These are phyloP conservation scores for Planiliza haematocheilus DNA, from an alignment of 2,113 vertebrate species.

Conservation along the genomic window DNA sequence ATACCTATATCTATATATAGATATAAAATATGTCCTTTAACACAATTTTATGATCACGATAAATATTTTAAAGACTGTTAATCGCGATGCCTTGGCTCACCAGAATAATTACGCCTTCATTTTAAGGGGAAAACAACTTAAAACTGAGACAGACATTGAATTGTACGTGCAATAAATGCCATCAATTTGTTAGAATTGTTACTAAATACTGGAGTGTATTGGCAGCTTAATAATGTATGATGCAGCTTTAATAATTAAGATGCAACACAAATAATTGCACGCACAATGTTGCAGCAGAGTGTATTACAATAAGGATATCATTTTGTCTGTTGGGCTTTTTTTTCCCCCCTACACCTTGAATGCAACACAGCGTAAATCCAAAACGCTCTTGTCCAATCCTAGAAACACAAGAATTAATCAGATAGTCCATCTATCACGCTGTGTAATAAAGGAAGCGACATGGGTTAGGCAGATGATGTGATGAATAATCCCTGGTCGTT, in stretches of 20 bases:
- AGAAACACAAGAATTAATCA: conserved; percentile 99
- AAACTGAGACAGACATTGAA: neutral
- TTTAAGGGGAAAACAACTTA: conserved; percentile 12
- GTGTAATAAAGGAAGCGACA: conserved; percentile 98
- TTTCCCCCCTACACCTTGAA: conserved; percentile 69
- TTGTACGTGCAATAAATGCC: neutral
- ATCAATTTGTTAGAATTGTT: neutral
- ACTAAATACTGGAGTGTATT: neutral
- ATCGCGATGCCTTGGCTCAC: neutral
- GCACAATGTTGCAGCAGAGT: neutral
- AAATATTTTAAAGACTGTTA: conserved; percentile 2
- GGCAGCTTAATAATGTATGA: neutral
- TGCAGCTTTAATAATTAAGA: conserved; percentile 6
- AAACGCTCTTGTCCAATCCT: conserved; percentile 96
- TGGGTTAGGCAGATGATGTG: conserved; percentile 99
- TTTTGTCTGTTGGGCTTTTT: conserved; percentile 9
- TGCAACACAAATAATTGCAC: conserved; percentile 5
- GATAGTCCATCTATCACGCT: conserved; percentile 95
- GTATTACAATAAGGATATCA: conserved; percentile 3
- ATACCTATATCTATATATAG: neutral
- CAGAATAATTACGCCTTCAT: neutral
- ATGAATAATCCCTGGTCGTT: conserved; percentile 99
- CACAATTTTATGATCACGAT: neutral
- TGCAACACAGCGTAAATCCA: conserved; percentile 89
- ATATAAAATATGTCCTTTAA: conserved; percentile 31